phyloP scores from a whole-genome alignment of 2,888 invertebrate genomes.

The Elegia similella region DNA sequence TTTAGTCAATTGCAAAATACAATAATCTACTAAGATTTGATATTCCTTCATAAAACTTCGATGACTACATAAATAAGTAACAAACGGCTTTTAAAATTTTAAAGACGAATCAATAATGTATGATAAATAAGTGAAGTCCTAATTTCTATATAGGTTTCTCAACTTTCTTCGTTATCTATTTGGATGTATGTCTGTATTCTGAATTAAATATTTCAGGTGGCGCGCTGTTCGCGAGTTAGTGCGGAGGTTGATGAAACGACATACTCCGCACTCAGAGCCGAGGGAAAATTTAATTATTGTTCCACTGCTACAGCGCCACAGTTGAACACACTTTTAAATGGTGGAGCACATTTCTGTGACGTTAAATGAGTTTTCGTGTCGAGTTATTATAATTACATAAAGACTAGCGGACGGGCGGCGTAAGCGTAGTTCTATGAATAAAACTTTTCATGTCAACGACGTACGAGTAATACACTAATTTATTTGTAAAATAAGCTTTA shows the following conservation, averaged over 20 bases:
- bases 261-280: constrained; percentile 63
- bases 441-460: background rate
- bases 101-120: no score
- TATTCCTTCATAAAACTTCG: no score
- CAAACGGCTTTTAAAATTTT: no score
- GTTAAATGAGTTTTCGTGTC: constrained; percentile 65
- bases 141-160: no score
- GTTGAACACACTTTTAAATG: constrained; percentile 72
- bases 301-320: constrained; percentile 58
- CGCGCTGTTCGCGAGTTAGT: constrained; percentile 61
- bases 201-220: constrained; percentile 76
- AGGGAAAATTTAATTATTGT: constrained; percentile 77
- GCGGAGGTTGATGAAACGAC: constrained; percentile 71
- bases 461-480: background rate
- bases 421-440: constrained; percentile 17
- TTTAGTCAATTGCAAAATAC: no score
- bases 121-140: no score
- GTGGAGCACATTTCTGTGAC: constrained; percentile 63
- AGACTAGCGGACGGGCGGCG: constrained; percentile 32
- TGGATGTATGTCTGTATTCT: constrained; percentile 12
- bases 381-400: constrained; percentile 61
- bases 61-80: no score
- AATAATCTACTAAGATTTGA: no score
- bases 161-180: constrained; percentile 20
- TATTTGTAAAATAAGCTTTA: background rate